phyloP scores from a whole-genome alignment of 2,797 vertebrate species.

The Phrynocephalus guinanensis region DNA sequence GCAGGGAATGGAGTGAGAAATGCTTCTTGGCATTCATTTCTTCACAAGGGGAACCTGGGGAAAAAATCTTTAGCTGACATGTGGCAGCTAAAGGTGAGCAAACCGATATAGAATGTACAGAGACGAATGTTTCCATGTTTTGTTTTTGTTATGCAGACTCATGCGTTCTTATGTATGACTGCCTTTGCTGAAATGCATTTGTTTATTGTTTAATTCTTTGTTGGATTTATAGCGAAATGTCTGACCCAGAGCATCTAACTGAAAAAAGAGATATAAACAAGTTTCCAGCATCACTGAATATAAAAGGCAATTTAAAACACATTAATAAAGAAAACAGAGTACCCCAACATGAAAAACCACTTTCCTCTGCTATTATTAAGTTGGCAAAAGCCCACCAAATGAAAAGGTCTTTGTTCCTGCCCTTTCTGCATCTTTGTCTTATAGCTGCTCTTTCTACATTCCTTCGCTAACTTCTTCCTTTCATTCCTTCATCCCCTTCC shows the following conservation, averaged over 20 bases:
- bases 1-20: not conserved
- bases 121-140: not conserved
- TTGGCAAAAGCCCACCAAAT: no score
- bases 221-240: no score
- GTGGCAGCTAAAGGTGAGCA: slow-evolving; percentile 2
- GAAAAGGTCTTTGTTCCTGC: no score
- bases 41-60: not conserved
- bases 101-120: not conserved
- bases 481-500: no score
- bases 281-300: no score
- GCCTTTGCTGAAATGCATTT: not conserved
- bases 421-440: not conserved
- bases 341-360: no score
- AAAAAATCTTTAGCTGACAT: not conserved
- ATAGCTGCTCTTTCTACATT: not conserved
- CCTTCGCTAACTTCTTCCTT: not conserved
- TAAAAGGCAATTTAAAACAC: no score
- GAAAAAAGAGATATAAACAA: no score
- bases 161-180: not conserved
- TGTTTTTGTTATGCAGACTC: not conserved
- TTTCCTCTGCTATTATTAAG: no score
- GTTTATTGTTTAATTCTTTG: no score
- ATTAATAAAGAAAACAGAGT: no score
- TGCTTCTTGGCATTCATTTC: slow-evolving; percentile 25
- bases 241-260: no score